A percentile compares a stretch with the other conserved stretches of the same genome.
phyloP scores from a whole-genome alignment of 2,888 invertebrate genomes.

The Orthosia gothica region DNA sequence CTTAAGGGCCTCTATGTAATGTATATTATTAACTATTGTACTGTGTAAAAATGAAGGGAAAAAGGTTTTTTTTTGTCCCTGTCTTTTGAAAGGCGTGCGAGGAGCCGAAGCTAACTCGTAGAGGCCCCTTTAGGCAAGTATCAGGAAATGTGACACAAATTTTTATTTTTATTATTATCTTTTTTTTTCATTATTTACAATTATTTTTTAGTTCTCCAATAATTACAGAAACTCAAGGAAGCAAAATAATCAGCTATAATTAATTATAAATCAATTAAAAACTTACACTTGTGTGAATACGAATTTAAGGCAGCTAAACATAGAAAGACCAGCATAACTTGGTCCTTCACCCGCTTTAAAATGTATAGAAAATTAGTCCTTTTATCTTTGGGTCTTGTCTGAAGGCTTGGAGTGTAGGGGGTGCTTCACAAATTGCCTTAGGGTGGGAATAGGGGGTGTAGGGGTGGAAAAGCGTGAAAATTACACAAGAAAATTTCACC shows the following conservation, averaged over 20 bases:
- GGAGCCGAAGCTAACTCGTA: too few species aligned
- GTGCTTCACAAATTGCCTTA: conserved; percentile 74
- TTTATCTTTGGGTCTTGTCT: conserved; percentile 29
- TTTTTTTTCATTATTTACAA: too few species aligned
- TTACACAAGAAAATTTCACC: conserved; percentile 91
- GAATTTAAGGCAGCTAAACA: conserved; percentile 73
- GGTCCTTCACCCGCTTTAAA: conserved; percentile 63
- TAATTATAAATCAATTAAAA: conserved; percentile 81
- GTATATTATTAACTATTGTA: too few species aligned
- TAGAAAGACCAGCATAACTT: conserved; percentile 58
- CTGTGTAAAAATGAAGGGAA: too few species aligned
- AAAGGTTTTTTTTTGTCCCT: too few species aligned
- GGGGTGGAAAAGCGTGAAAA: conserved; percentile 89
- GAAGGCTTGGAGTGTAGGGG: conserved; percentile 70
- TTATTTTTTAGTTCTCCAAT: conserved; percentile 10
- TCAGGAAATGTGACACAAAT: too few species aligned
- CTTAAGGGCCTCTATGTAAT: too few species aligned
- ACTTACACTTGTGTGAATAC: conserved; percentile 76
- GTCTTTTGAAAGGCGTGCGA: too few species aligned
- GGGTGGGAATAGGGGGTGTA: conserved; percentile 57
- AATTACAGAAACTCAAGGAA: conserved; percentile 39
- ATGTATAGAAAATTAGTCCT: conserved; percentile 49
- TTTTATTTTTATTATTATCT: too few species aligned
- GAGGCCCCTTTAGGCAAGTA: too few species aligned
- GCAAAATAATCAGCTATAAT: conserved; percentile 65